Conservation (phyloP, 92 coral and sea anemone genomes). For the Parazoanthus darwini region DNA sequence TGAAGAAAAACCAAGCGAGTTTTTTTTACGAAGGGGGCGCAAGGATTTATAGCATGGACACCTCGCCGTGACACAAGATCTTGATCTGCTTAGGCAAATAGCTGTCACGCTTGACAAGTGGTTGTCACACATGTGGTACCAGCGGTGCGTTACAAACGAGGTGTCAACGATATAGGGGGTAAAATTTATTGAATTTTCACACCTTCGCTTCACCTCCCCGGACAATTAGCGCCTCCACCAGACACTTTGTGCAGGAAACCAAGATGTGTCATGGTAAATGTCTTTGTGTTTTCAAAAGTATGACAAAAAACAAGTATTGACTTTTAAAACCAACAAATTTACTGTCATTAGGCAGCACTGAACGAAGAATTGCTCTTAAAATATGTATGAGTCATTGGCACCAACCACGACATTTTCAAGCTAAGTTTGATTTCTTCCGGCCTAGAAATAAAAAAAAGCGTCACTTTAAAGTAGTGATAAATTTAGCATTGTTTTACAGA, state of each 20-base stretch:
- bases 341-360: too few species aligned
- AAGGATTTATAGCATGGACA: neutral
- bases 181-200: conserved; percentile 35
- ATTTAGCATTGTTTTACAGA: too few species aligned
- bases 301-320: too few species aligned
- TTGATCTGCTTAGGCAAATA: conserved; percentile 21
- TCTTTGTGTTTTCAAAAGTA: neutral
- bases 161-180: conserved; percentile 43
- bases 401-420: too few species aligned
- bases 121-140: neutral
- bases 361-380: too few species aligned
- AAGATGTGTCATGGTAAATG: neutral
- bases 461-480: too few species aligned
- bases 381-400: too few species aligned
- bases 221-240: conserved; percentile 39
- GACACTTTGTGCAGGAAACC: conserved; percentile 28
- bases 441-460: too few species aligned
- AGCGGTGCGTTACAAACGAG: conserved; percentile 34
- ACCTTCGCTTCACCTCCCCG: conserved; percentile 41
- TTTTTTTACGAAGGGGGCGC: neutral
- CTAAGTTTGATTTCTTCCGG: too few species aligned
- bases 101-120: neutral
- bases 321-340: too few species aligned
- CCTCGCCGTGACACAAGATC: neutral
- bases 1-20: too few species aligned